These are phyloP conservation scores for Enchytraeus crypticus DNA, from an alignment of 2,888 invertebrate genomes.

Conservation along the genomic window DNA sequence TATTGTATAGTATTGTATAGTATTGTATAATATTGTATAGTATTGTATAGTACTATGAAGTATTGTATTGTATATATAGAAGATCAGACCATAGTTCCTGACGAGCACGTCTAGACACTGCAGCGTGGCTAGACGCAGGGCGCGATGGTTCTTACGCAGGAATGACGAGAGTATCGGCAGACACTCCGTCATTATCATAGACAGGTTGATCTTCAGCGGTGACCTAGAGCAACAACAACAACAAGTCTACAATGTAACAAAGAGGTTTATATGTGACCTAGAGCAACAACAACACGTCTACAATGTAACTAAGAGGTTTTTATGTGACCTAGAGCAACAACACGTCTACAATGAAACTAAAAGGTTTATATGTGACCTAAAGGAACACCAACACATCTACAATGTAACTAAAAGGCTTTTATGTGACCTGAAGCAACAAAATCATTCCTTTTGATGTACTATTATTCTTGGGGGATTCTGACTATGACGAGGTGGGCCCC, in stretches of 20 bases:
- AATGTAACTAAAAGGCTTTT: background rate
- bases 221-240: conserved; percentile 26
- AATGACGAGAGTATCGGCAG: conserved; percentile 88
- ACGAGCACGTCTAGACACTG: conserved; percentile 81
- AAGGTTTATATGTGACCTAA: background rate
- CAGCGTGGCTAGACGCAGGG: conserved; percentile 80
- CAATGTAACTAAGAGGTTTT: background rate
- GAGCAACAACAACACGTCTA: background rate
- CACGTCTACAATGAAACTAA: background rate
- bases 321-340: background rate
- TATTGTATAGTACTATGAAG: no score
- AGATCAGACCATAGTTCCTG: conserved; percentile 56
- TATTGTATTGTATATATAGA: no score
- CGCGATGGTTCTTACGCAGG: conserved; percentile 88
- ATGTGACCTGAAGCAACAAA: background rate
- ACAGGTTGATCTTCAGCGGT: conserved; percentile 72
- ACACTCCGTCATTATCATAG: conserved; percentile 73
- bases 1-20: no score
- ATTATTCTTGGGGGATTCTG: no score
- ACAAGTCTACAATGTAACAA: background rate
- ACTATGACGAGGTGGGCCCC: no score
- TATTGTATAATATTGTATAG: no score
- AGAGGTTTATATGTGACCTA: background rate
- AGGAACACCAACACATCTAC: background rate
- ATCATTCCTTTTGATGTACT: no score